phyloP scores from a whole-genome alignment of 1,140 invertebrate species.

The Solen grandis region DNA sequence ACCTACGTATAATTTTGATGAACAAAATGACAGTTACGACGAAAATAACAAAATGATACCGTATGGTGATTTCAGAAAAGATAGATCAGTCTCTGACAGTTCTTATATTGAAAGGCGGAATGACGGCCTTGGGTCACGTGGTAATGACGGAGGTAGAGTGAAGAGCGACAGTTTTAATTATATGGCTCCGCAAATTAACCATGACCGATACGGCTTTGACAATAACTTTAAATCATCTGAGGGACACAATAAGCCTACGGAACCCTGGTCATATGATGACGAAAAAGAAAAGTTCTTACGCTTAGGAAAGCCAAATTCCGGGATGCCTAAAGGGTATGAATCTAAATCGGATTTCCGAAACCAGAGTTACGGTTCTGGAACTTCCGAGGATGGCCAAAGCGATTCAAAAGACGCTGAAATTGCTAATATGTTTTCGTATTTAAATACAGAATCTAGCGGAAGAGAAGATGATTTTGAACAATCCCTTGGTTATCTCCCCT shows the following conservation, averaged over 20 bases:
- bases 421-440: conserved; percentile 46
- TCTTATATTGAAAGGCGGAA: neutral
- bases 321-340: conserved; percentile 17
- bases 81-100: neutral
- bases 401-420: conserved; percentile 43
- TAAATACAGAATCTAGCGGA: conserved; percentile 5
- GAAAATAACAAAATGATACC: conserved; percentile 22
- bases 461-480: conserved; percentile 45
- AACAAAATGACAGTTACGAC: neutral
- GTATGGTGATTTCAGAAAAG: neutral
- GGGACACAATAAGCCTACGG: neutral
- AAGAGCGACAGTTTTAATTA: conserved; percentile 46
- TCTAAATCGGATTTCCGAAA: conserved; percentile 10
- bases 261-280: conserved; percentile 41
- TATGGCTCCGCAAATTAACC: too few relatives aligned
- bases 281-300: conserved; percentile 47
- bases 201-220: neutral
- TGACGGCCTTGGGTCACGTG: neutral
- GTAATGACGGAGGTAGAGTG: neutral
- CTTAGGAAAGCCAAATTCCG: neutral
- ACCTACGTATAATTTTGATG: conserved; percentile 39
- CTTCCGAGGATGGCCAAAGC: neutral
- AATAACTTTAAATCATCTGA: neutral
- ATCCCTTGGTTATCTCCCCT: conserved; percentile 46
- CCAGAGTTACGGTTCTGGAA: neutral